Base-by-base conservation (phyloP, 1,140 invertebrate genomes). In the Neodiprion fabricii region DNA sequence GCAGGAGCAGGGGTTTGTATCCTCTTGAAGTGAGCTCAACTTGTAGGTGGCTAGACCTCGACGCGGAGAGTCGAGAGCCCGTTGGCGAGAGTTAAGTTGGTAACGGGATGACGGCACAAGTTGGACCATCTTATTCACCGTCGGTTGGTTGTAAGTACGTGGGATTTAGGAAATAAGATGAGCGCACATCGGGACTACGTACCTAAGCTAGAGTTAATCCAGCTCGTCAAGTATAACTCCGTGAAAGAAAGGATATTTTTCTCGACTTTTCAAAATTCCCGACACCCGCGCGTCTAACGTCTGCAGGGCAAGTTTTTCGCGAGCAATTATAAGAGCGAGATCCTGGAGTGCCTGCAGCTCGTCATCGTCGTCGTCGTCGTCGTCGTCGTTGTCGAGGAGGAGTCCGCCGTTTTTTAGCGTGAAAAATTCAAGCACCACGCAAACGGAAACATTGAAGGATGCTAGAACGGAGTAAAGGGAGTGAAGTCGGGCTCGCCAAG, bases 391-490 rank as follows among this genome's bases (percentile, higher is more conserved):
- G 53, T 61, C 53, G 53, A 9, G n/a, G 28, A 40, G 53, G 53
- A 61, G 9, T 61, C 53, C 53, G 11, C 5, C 53, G 53, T 61
- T 61, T 17, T 9, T 12, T 61, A 61, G 53, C 53, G 53, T 61
- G 53, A 61, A 61, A 61, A 61, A 61, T 61, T 61, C 53, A 61
- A 61, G 53, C n/a, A 61, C 53, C 53, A 61, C 53, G 53, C 53
- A 61, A 61, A 61, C 53, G 53, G 53, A 61, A 61, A 61, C 53
- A 61, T 61, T 61, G 11, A 61, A 61, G 53, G 53, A 61, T 61
- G 53, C 53, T 61, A 61, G 53, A 61, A 61, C 53, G 53, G n/a
- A 12, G 53, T 17, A 61, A 61, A 61, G n/a, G n/a, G 53, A 61
- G 7, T 4, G 11, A 17, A 61, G 53, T 12, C 53, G 53, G 53